These are phyloP conservation scores for Drosophila anceps DNA, from an alignment of 2,888 invertebrate species.

Conservation along the genomic window DNA sequence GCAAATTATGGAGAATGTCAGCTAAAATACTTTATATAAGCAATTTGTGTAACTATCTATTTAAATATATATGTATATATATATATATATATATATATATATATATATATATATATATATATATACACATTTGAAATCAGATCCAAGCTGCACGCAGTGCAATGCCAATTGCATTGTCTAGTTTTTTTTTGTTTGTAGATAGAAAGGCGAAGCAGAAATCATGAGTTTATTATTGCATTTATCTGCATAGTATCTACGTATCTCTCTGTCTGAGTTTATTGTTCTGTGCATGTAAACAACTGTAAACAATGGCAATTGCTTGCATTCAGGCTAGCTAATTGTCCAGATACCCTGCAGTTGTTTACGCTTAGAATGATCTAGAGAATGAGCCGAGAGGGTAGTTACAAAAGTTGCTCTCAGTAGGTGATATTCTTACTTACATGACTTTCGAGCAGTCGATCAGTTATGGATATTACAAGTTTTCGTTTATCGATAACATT, in stretches of 20 bases:
- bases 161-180: constrained; percentile 58
- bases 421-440: no score
- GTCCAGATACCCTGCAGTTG: constrained; percentile 22
- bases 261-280: constrained; percentile 19
- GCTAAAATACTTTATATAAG: constrained; percentile 14
- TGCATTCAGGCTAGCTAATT: constrained; percentile 5
- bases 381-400: neutral
- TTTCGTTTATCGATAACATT: no score
- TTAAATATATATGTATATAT: neutral
- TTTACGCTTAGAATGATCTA: neutral
- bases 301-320: constrained; percentile 17
- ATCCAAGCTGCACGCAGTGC: constrained; percentile 30
- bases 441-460: no score
- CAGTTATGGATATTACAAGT: no score
- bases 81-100: constrained; percentile 22
- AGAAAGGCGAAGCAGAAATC: constrained; percentile 42
- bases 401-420: neutral
- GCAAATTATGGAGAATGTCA: constrained; percentile 38
- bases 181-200: neutral
- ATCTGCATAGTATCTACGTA: constrained; percentile 13
- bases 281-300: constrained; percentile 23
- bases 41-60: constrained; percentile 21
- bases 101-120: neutral
- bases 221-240: constrained; percentile 37
- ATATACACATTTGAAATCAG: constrained; percentile 15